phyloP scores from a whole-genome alignment of 2,797 vertebrate species.

The Denticeps clupeoides region DNA sequence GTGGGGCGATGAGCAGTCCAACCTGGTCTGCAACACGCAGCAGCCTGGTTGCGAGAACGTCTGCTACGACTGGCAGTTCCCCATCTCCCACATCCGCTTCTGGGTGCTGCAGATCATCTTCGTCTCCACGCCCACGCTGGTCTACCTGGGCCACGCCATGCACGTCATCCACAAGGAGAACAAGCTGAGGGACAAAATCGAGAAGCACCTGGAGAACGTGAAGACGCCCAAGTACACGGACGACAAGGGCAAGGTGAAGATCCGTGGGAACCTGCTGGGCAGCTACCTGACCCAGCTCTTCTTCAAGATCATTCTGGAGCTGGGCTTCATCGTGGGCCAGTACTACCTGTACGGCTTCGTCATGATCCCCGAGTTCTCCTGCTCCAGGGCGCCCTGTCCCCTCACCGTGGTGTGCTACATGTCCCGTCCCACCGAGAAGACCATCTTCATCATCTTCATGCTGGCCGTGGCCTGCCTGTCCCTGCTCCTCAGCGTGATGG shows the following conservation, averaged over 20 bases:
- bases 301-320: conserved; percentile 79
- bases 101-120: conserved; percentile 97
- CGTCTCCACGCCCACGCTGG: conserved; percentile 59
- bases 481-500: conserved; percentile 63
- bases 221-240: conserved; percentile 66
- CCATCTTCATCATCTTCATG: conserved; percentile 82
- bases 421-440: conserved; percentile 76
- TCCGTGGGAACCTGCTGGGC: conserved; percentile 79
- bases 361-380: conserved; percentile 80
- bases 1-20: conserved; percentile 90
- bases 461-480: conserved; percentile 68
- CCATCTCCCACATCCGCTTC: conserved; percentile 93
- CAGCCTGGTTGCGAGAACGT: conserved; percentile 93
- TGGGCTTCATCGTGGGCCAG: conserved; percentile 81
- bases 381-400: conserved; percentile 74
- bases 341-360: conserved; percentile 88
- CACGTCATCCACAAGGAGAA: conserved; percentile 75
- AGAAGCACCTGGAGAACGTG: conserved; percentile 33
- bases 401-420: conserved; percentile 76
- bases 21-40: conserved; percentile 79
- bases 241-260: conserved; percentile 67
- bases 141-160: conserved; percentile 63
- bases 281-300: conserved; percentile 78
- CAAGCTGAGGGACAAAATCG: conserved; percentile 61
- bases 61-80: conserved; percentile 86